A percentile compares a stretch with the other conserved stretches of the same genome.
phyloP scores from a whole-genome alignment of 2,888 invertebrate species.

The Eucriotettix oculatus region DNA sequence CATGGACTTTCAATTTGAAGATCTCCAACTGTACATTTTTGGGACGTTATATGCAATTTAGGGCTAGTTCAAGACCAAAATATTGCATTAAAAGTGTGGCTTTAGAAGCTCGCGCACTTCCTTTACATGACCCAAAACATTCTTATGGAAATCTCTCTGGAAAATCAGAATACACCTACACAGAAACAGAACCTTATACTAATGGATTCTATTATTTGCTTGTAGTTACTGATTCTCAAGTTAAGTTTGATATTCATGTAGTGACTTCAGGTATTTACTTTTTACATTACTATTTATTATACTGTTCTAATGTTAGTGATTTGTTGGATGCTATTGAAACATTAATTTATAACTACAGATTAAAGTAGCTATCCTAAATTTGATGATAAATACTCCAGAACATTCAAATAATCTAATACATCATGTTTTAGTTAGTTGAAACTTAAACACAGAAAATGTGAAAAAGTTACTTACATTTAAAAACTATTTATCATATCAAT shows the following conservation, averaged over 20 bases:
- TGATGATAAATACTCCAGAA: no score
- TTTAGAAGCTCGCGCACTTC: conserved; percentile 24
- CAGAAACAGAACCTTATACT: conserved; percentile 25
- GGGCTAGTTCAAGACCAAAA: no score
- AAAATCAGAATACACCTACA: conserved; percentile 22
- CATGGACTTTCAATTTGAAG: conserved; percentile 26
- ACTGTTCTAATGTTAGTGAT: conserved; percentile 15
- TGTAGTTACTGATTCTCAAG: conserved; percentile 25
- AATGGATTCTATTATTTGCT: conserved; percentile 31
- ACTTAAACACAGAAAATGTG: no score
- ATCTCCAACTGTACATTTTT: conserved; percentile 26
- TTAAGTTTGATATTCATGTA: conserved; percentile 26
- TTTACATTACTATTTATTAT: background rate
- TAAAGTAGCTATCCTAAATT: no score
- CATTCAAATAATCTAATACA: no score
- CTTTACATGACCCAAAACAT: conserved; percentile 21
- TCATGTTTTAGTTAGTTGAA: no score
- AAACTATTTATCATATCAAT: no score
- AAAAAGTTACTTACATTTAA: no score
- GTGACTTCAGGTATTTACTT: conserved; percentile 19
- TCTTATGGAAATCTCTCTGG: conserved; percentile 19
- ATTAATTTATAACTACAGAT: no score
- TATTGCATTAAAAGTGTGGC: conserved; percentile 25
- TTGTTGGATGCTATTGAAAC: conserved; percentile 15
- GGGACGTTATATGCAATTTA: conserved; percentile 16